Conservation (phyloP, 2,113 vertebrate species). For the Crotalus horridus region DNA sequence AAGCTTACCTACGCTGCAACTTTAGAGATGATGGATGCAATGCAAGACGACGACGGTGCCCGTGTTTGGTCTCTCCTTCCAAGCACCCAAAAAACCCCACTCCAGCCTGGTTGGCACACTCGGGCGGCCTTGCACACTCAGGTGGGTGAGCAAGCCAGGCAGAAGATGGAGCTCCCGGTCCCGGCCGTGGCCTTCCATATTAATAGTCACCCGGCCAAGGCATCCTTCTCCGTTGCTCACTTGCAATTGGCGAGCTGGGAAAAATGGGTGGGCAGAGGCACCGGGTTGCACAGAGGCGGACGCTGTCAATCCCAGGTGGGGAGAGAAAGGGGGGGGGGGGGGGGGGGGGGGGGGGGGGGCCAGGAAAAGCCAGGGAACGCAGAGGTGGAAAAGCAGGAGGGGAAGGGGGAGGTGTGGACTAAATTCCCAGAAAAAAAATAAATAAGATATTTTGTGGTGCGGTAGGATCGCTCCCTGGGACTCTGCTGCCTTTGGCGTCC, state of each 20-base stretch:
- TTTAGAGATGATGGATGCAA: conserved; percentile 11
- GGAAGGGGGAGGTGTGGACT: not conserved
- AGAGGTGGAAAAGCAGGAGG: not conserved
- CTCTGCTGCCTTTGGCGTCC: not conserved
- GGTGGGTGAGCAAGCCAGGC: not conserved
- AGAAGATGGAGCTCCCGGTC: conserved; percentile 12
- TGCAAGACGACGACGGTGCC: not conserved
- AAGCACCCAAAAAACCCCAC: not conserved
- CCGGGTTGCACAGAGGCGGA: conserved; percentile 42
- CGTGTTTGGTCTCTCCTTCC: not conserved
- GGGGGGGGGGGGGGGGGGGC: rapidly evolving
- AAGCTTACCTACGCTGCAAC: conserved; percentile 57
- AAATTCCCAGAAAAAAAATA: not conserved
- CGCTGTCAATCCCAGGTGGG: conserved; percentile 4
- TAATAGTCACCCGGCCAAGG: conserved; percentile 46
- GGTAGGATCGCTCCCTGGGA: not conserved
- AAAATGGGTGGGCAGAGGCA: conserved; percentile 55
- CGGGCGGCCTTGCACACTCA: not conserved
- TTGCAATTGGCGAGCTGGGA: conserved; percentile 58
- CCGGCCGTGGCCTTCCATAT: conserved; percentile 40
- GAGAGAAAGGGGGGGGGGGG: not conserved
- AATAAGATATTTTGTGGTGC: not conserved
- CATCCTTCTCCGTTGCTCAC: conserved; percentile 42
- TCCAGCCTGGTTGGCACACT: not conserved
- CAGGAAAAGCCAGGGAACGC: not conserved